phyloP scores from a whole-genome alignment of 2,888 invertebrate genomes.

The Frankliniella intonsa region DNA sequence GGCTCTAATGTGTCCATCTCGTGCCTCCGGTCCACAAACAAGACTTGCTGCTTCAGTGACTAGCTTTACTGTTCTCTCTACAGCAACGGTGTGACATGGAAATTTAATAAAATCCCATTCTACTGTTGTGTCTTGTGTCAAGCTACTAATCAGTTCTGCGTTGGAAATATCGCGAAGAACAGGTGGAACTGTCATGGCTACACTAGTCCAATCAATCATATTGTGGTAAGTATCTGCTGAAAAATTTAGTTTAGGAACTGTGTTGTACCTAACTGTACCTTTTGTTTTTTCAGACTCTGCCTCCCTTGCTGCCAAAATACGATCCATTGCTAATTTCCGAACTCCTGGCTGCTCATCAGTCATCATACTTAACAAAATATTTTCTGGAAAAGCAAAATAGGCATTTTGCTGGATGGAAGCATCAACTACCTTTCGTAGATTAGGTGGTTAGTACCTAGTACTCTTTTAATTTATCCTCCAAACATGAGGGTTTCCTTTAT shows the following conservation, averaged over 20 bases:
- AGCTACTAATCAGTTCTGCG: not conserved
- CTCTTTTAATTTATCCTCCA: not conserved
- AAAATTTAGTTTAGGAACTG: not conserved
- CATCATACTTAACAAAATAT: conserved; percentile 5
- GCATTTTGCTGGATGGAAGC: conserved; percentile 6
- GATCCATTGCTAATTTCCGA: not conserved
- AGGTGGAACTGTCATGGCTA: not conserved
- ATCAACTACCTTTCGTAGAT: conserved; percentile 6
- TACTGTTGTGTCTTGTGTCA: not conserved
- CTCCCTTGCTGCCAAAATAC: conserved; percentile 1
- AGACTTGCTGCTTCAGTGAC: not conserved
- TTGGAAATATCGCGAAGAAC: conserved; percentile 6
- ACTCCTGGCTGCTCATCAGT: not conserved
- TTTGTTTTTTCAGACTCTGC: not conserved
- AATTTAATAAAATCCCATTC: not conserved
- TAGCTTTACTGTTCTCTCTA: not conserved
- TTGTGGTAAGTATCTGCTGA: not conserved
- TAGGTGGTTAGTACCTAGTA: not conserved
- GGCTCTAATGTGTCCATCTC: not conserved
- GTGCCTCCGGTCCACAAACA: not conserved
- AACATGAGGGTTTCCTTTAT: no score
- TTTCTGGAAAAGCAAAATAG: conserved; percentile 13
- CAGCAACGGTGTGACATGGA: not conserved
- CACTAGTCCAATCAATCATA: not conserved
- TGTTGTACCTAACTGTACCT: not conserved